These are phyloP conservation scores for Fregata magnificens DNA, from an alignment of 2,113 vertebrate genomes.

Conservation along the genomic window DNA sequence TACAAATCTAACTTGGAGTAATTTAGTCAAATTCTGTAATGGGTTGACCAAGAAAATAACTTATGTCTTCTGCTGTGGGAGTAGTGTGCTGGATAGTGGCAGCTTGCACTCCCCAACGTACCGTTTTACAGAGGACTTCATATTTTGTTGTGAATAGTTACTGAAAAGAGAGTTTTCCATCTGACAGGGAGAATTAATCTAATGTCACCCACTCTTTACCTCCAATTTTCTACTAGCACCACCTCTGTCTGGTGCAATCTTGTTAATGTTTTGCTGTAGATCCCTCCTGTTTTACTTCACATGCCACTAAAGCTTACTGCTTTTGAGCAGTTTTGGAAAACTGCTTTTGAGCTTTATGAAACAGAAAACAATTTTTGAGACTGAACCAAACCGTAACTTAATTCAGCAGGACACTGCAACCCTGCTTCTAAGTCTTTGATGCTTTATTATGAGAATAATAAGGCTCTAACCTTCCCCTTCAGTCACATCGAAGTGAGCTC, in stretches of 20 bases:
- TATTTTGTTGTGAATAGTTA: constrained; percentile 22
- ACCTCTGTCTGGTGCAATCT: constrained; percentile 33
- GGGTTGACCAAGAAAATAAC: background rate
- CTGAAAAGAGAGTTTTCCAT: constrained; percentile 18
- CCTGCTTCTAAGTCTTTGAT: background rate
- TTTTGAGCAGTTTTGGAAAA: background rate
- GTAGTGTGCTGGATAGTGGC: background rate
- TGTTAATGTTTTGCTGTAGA: constrained; percentile 9
- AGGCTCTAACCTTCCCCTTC: background rate
- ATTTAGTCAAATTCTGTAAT: background rate
- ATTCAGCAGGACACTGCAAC: background rate
- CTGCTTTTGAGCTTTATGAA: background rate
- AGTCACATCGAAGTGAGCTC: background rate
- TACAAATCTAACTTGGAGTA: background rate
- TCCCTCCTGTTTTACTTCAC: constrained; percentile 24
- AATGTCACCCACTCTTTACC: background rate
- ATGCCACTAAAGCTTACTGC: background rate
- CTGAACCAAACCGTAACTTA: background rate
- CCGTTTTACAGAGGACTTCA: background rate
- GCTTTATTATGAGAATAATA: background rate
- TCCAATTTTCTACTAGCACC: constrained; percentile 22
- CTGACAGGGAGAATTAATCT: constrained; percentile 33
- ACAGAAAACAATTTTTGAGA: background rate
- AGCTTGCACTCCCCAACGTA: background rate
- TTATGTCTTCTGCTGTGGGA: background rate